Percentiles rank a stretch among this genome's conserved stretches.
Evolutionary conservation across 2,888 invertebrate genomes (phyloP).

Genomic region (Eupithecia inturbata): DNA sequence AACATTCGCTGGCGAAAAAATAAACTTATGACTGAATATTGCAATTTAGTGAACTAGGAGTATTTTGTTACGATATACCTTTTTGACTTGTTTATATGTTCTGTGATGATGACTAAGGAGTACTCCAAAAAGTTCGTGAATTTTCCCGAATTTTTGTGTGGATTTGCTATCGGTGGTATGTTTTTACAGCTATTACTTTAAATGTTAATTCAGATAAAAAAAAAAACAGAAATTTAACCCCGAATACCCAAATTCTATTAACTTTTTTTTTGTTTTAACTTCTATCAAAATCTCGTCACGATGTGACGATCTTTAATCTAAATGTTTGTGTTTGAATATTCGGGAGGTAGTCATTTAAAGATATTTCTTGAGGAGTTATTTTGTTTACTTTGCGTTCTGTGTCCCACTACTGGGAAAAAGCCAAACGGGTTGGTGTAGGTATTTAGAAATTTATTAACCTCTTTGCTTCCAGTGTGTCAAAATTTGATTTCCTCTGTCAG

Average conservation of each 20-base stretch:
- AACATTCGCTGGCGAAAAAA: neutral
- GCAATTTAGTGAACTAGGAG: neutral
- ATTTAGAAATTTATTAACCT: neutral
- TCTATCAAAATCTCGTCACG: neutral
- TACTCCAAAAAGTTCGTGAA: neutral
- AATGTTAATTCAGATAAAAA: neutral
- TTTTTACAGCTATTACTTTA: neutral
- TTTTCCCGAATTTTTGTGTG: neutral
- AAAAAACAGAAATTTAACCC: neutral
- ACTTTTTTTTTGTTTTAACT: neutral
- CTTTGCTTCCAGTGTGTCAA: neutral
- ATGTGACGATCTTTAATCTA: neutral
- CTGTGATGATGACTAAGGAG: conserved; percentile 2
- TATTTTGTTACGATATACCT: neutral
- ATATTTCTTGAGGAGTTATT: neutral
- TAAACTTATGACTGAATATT: neutral
- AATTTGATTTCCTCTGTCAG: neutral
- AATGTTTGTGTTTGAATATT: neutral
- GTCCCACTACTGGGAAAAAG: no score
- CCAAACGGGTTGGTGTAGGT: neutral
- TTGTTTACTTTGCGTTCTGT: neutral
- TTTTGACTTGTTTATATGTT: neutral
- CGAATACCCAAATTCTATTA: neutral
- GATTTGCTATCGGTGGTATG: neutral
- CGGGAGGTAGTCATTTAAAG: neutral